Conservation (phyloP, 2,797 vertebrate genomes). For the Austrolebias charrua region DNA sequence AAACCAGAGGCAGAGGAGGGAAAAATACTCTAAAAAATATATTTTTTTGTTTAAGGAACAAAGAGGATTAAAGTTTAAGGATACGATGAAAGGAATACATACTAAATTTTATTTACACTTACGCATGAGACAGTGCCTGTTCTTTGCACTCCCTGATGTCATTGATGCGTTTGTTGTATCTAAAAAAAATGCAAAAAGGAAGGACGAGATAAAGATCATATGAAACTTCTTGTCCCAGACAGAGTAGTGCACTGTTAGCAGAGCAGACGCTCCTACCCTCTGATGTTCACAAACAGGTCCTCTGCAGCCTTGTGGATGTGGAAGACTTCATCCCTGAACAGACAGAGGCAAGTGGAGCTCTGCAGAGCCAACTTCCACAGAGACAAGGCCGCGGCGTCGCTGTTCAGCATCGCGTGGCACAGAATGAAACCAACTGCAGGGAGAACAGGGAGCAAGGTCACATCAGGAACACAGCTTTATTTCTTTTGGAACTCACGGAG, state of each 20-base stretch:
- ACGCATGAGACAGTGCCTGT: conserved; percentile 95
- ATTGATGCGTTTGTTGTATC: conserved; percentile 98
- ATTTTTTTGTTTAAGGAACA: not conserved
- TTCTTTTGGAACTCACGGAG: not conserved
- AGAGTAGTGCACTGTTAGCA: not conserved
- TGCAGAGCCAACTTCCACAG: conserved; percentile 98
- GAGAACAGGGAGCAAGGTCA: not conserved
- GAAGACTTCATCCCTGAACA: conserved; percentile 97
- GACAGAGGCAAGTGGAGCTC: conserved; percentile 96
- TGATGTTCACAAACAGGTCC: conserved; percentile 96
- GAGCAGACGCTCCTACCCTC: conserved; percentile 70
- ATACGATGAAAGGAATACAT: conserved; percentile 3
- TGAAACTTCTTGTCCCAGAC: too few species aligned
- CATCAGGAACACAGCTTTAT: not conserved
- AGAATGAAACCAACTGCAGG: conserved; percentile 94
- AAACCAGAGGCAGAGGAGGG: not conserved
- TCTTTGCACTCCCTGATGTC: conserved; percentile 99
- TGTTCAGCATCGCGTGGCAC: conserved; percentile 92
- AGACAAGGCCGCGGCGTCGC: conserved; percentile 89
- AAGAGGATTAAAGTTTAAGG: conserved; percentile 9
- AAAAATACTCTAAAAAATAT: conserved; percentile 19
- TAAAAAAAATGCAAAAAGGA: conserved; percentile 58
- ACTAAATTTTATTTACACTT: conserved; percentile 63
- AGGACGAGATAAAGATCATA: not conserved
- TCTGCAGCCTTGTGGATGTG: conserved; percentile 98